A percentile compares a stretch with the other conserved stretches of the same genome.
Evolutionary conservation across 2,797 vertebrate species (phyloP).

Genomic region (Iguana delicatissima): DNA sequence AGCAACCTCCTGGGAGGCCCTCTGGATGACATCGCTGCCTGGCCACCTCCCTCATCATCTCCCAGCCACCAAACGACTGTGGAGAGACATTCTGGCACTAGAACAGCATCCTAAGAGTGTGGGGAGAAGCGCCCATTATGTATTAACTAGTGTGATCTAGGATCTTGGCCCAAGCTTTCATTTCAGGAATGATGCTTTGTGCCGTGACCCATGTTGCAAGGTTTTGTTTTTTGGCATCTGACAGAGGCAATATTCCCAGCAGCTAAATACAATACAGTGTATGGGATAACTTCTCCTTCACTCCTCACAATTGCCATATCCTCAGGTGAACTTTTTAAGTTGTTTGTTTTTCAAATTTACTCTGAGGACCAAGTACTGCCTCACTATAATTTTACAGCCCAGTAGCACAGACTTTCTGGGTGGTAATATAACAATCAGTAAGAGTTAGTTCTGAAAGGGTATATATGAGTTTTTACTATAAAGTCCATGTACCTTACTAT

Average conservation of each 20-base stretch:
- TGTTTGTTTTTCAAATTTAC: not conserved
- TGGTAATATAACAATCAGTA: not conserved
- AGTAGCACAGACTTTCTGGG: not conserved
- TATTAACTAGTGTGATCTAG: no score
- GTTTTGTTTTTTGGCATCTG: not conserved
- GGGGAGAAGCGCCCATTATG: no score
- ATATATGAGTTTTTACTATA: not conserved
- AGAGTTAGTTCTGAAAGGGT: not conserved
- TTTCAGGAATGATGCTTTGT: not conserved
- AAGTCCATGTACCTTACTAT: not conserved
- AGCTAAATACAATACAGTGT: not conserved
- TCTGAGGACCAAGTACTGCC: not conserved
- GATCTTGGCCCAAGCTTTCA: no score
- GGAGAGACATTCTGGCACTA: no score
- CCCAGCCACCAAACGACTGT: no score
- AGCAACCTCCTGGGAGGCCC: no score
- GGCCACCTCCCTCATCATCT: no score
- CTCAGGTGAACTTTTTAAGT: not conserved
- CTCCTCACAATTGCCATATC: not conserved
- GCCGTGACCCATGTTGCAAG: not conserved
- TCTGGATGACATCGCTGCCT: no score
- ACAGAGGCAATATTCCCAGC: not conserved
- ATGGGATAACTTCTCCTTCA: not conserved
- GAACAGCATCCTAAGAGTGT: no score
- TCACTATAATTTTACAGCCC: not conserved